These are phyloP conservation scores for Papilio machaon DNA, from an alignment of 1,140 invertebrate genomes.

Conservation along the genomic window DNA sequence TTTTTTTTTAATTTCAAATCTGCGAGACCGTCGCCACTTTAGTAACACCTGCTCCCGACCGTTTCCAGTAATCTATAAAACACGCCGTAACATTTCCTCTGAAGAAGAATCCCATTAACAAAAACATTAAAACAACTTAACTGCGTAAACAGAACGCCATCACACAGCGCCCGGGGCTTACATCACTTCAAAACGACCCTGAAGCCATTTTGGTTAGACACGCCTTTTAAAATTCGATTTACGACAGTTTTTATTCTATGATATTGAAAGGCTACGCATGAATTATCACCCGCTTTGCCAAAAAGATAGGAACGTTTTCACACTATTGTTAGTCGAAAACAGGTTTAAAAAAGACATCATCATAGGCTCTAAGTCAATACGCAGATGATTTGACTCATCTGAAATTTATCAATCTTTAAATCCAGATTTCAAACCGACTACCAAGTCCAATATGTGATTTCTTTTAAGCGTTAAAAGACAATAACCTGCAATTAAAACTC, in stretches of 20 bases:
- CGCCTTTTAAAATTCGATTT: constrained; percentile 22
- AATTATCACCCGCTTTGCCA: background rate
- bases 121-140: constrained; percentile 59
- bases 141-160: constrained; percentile 57
- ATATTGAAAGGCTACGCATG: background rate
- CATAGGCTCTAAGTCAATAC: too few relatives aligned
- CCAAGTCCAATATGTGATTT: background rate
- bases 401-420: background rate
- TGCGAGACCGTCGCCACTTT: constrained; percentile 3
- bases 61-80: constrained; percentile 54
- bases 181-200: constrained; percentile 31
- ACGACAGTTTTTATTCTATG: constrained; percentile 1
- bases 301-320: background rate
- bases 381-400: too few relatives aligned
- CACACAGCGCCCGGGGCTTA: constrained; percentile 25
- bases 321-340: too few relatives aligned
- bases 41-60: constrained; percentile 53
- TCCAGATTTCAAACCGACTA: too few relatives aligned
- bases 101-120: constrained; percentile 69
- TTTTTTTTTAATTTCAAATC: background rate
- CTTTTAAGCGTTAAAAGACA: background rate
- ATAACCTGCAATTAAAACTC: background rate
- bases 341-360: too few relatives aligned
- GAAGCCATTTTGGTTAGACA: constrained; percentile 7
- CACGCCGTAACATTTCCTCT: constrained; percentile 50